phyloP scores from a whole-genome alignment of 2,888 invertebrate genomes.

The Meta bourneti region DNA sequence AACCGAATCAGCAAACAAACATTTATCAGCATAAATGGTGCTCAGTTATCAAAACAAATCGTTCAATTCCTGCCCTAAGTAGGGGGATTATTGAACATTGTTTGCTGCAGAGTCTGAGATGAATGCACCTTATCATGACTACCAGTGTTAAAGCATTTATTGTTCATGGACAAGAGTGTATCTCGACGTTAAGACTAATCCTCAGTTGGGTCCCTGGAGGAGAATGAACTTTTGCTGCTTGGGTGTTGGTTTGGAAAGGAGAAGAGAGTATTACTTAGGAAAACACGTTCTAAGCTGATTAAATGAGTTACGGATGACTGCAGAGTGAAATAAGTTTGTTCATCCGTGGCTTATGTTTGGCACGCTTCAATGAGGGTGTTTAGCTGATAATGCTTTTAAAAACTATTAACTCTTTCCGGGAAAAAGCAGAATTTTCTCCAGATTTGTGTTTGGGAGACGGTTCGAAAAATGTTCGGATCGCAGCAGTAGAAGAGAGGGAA shows the following conservation, averaged over 20 bases:
- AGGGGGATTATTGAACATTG: not conserved
- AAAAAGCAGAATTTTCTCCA: not conserved
- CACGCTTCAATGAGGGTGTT: not conserved
- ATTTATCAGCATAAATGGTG: constrained; percentile 12
- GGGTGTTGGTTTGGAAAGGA: not conserved
- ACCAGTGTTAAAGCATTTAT: not conserved
- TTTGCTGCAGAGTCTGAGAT: not conserved
- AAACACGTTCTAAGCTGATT: constrained; percentile 27
- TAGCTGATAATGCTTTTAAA: no score
- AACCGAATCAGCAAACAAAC: not conserved
- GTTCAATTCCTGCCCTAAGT: constrained; percentile 29
- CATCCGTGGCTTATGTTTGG: not conserved
- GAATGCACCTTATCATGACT: constrained; percentile 1
- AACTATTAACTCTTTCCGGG: not conserved
- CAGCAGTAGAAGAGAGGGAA: no score
- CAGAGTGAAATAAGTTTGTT: not conserved
- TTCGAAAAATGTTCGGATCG: no score
- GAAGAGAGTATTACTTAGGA: constrained; percentile 13
- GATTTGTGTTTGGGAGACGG: no score
- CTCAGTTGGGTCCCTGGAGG: not conserved
- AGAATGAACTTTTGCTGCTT: not conserved
- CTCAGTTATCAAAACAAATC: constrained; percentile 34
- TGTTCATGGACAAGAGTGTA: not conserved
- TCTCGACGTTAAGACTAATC: constrained; percentile 34
- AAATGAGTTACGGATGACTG: constrained; percentile 13